phyloP scores from a whole-genome alignment of 2,113 vertebrate genomes.

The Larimichthys polyactis region DNA sequence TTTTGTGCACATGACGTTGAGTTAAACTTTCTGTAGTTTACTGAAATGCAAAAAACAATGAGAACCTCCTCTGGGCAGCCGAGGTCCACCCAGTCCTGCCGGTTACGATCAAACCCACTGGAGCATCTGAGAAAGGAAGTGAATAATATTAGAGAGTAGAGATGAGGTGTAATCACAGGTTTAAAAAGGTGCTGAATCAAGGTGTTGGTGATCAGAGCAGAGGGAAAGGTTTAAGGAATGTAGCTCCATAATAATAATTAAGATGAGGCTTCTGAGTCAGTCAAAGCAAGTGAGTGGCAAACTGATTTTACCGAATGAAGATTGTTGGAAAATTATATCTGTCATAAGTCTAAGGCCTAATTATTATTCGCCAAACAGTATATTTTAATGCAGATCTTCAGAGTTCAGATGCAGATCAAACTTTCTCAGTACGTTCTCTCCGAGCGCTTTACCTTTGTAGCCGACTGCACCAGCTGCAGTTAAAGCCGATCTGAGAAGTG shows the following conservation, averaged over 20 bases:
- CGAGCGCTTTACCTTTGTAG: slow-evolving; percentile 89
- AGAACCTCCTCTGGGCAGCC: slow-evolving; percentile 92
- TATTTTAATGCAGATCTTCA: neutral
- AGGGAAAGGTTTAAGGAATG: no score
- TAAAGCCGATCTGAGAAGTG: slow-evolving; percentile 94
- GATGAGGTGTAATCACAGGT: neutral
- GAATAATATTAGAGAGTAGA: neutral
- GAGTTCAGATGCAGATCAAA: neutral
- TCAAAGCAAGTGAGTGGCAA: no score
- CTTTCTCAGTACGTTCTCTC: neutral
- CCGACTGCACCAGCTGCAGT: slow-evolving; percentile 97
- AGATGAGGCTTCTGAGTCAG: no score
- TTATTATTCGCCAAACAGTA: neutral
- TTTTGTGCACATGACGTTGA: neutral
- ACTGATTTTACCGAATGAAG: neutral
- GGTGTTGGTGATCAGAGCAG: neutral
- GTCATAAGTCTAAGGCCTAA: no score
- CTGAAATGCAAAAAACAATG: slow-evolving; percentile 5
- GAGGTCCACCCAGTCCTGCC: slow-evolving; percentile 97
- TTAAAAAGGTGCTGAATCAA: neutral
- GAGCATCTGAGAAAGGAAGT: slow-evolving; percentile 87
- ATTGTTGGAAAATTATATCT: no score
- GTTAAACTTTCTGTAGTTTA: neutral
- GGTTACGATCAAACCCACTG: slow-evolving; percentile 95
- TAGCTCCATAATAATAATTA: no score